These are phyloP conservation scores for Aphidius ervi DNA, from an alignment of 1,140 invertebrate species.

Conservation along the genomic window DNA sequence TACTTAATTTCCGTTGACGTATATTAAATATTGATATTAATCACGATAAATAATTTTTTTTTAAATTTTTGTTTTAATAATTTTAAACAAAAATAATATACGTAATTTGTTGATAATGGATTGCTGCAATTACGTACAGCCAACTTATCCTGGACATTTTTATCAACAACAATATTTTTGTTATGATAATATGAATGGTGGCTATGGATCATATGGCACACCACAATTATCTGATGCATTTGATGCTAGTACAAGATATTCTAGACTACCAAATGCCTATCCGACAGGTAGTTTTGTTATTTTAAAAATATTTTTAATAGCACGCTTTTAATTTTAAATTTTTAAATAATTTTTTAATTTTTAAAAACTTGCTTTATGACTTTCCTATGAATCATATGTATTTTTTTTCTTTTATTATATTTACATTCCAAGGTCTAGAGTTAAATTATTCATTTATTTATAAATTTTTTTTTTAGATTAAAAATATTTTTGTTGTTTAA, in stretches of 20 bases:
- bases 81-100: too few relatives aligned
- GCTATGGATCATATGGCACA: constrained; percentile 36
- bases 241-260: constrained; percentile 41
- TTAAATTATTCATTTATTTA: constrained; percentile 6
- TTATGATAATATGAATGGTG: constrained; percentile 42
- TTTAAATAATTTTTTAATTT: too few relatives aligned
- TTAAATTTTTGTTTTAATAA: too few relatives aligned
- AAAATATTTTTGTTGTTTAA: not conserved
- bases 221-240: constrained; percentile 39
- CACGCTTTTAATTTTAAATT: too few relatives aligned
- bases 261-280: constrained; percentile 38
- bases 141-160: constrained; percentile 47
- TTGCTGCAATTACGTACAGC: constrained; percentile 56
- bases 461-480: constrained; percentile 2
- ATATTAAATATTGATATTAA: constrained; percentile 7
- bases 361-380: too few relatives aligned
- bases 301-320: not conserved
- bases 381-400: constrained; percentile 5
- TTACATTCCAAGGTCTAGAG: not conserved
- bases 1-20: not conserved
- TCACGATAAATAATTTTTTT: not conserved
- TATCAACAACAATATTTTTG: constrained; percentile 48
- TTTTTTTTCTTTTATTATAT: constrained; percentile 3
- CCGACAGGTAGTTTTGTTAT: constrained; percentile 33
- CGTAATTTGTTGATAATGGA: constrained; percentile 40